phyloP scores from a whole-genome alignment of 2,888 invertebrate genomes.

The Argyresthia albistria region DNA sequence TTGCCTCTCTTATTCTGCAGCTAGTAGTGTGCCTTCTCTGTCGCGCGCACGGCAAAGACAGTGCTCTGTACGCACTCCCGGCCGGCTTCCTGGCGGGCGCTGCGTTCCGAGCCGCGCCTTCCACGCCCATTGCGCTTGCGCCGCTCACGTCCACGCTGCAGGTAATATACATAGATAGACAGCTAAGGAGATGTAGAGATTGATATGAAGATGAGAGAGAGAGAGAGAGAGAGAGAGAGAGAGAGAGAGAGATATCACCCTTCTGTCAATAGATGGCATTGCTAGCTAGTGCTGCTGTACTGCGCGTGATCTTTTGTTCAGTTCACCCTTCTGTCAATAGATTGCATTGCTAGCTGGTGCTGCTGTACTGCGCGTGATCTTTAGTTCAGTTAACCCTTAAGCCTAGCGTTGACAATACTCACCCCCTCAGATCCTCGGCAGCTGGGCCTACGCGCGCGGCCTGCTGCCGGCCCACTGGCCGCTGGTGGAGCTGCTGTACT shows the following conservation, averaged over 20 bases:
- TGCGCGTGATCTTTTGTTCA: too few relatives aligned
- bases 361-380: too few relatives aligned
- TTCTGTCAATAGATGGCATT: too few relatives aligned
- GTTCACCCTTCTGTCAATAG: too few relatives aligned
- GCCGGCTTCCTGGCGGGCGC: slow-evolving; percentile 70
- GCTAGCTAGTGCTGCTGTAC: neutral
- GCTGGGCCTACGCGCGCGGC: slow-evolving; percentile 51
- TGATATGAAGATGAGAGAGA: too few relatives aligned
- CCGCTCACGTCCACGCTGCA: slow-evolving; percentile 67
- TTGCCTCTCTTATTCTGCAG: slow-evolving; percentile 46
- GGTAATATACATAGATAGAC: slow-evolving; percentile 24
- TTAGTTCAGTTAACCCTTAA: too few relatives aligned
- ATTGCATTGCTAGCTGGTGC: too few relatives aligned
- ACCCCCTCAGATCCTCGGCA: slow-evolving; percentile 6
- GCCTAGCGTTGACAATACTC: neutral
- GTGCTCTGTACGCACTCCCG: slow-evolving; percentile 58
- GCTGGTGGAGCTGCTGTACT: slow-evolving; percentile 61
- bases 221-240: too few relatives aligned
- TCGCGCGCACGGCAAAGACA: slow-evolving; percentile 44
- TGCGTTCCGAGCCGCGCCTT: slow-evolving; percentile 64
- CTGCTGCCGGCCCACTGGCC: slow-evolving; percentile 50
- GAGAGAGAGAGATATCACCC: too few relatives aligned
- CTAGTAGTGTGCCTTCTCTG: slow-evolving; percentile 56
- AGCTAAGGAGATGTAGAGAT: too few relatives aligned
- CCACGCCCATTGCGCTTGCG: slow-evolving; percentile 63